Evolutionary conservation across 2,113 vertebrate genomes (phyloP).

Genomic region (Pomatostomus ruficeps): DNA sequence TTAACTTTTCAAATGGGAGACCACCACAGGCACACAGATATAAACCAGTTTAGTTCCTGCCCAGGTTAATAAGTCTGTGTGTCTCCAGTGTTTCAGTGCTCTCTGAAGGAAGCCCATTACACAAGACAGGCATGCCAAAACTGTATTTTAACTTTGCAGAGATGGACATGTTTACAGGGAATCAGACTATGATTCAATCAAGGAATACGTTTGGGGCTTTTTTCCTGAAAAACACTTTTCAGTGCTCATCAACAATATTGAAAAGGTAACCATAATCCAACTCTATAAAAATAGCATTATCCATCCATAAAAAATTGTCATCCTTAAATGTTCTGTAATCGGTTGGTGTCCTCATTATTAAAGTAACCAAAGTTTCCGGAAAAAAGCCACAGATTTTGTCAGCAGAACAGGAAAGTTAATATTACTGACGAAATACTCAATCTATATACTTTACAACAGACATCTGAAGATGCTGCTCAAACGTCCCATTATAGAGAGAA

Average conservation of each 20-base stretch:
- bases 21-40: neutral
- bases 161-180: neutral
- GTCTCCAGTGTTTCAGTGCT: neutral
- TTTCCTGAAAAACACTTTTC: neutral
- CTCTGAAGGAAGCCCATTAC: neutral
- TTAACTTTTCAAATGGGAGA: neutral
- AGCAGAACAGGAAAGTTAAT: neutral
- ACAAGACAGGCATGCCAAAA: neutral
- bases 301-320: neutral
- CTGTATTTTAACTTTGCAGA: neutral
- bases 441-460: neutral
- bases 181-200: neutral
- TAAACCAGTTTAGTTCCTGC: neutral
- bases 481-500: neutral
- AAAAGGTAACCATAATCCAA: neutral
- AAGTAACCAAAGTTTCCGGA: neutral
- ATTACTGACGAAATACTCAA: neutral
- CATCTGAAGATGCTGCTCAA: neutral
- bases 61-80: neutral
- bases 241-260: neutral
- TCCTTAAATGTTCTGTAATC: neutral
- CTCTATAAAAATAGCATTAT: neutral
- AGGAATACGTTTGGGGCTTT: rapidly evolving
- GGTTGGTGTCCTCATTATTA: neutral
- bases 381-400: neutral